Evolutionary conservation across 2,113 vertebrate species (phyloP).

Genomic region (Erinaceus europaeus): DNA sequence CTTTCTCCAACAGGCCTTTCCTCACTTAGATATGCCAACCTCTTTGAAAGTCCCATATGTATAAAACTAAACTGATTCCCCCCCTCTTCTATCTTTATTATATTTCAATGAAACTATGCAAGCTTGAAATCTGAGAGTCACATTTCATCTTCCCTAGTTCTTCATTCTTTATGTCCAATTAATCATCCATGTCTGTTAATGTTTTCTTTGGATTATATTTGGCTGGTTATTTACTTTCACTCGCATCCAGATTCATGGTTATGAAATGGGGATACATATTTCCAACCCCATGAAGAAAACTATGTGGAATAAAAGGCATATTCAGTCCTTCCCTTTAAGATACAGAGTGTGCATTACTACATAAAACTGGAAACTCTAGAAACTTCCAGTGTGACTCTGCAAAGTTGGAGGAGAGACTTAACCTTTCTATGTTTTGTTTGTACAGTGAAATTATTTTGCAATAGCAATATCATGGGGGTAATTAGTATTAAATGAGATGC

Average conservation of each 20-base stretch:
- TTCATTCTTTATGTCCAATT: background rate
- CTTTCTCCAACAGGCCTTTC: background rate
- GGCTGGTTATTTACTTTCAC: conserved; percentile 21
- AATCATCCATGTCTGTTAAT: background rate
- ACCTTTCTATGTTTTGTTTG: background rate
- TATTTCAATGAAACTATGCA: background rate
- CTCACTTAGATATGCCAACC: no score
- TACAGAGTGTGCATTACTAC: background rate
- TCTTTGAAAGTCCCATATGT: background rate
- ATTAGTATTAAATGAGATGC: background rate
- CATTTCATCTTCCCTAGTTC: background rate
- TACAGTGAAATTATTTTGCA: background rate
- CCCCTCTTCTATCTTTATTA: background rate
- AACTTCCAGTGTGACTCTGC: background rate
- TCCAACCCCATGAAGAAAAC: conserved; percentile 15
- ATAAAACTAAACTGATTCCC: background rate
- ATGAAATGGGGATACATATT: background rate
- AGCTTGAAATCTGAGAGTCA: background rate
- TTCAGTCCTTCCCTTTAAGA: background rate
- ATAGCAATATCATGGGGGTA: background rate
- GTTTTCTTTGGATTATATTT: background rate
- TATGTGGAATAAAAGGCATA: background rate
- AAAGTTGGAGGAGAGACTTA: background rate
- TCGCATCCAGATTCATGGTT: background rate
- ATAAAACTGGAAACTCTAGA: background rate